Evolutionary conservation across 1,140 invertebrate species (phyloP).

Genomic region (Agraylea sexmaculata): DNA sequence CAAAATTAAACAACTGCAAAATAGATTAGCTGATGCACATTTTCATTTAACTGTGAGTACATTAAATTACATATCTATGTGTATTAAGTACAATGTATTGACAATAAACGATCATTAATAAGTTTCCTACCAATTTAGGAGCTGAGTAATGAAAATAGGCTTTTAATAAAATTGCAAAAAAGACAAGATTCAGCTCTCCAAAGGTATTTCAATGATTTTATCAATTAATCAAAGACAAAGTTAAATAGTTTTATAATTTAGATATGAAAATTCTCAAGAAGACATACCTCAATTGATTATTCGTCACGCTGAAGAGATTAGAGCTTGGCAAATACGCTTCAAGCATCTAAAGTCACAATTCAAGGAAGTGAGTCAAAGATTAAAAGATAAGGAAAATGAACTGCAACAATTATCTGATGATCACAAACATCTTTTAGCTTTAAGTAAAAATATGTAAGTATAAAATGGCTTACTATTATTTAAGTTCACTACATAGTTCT

Average conservation of each 20-base stretch:
- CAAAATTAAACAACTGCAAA: constrained; percentile 61
- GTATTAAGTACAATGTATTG: constrained; percentile 3
- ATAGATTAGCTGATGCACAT: constrained; percentile 66
- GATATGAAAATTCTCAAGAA: constrained; percentile 62
- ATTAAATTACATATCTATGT: constrained; percentile 5
- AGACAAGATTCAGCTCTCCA: constrained; percentile 61
- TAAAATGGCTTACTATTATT: neutral
- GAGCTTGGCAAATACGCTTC: constrained; percentile 54
- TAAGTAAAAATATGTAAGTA: constrained; percentile 53
- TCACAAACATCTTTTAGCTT: constrained; percentile 51
- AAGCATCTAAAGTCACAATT: constrained; percentile 52
- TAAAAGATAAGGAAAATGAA: constrained; percentile 57
- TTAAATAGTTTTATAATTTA: constrained; percentile 19
- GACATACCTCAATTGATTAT: constrained; percentile 58
- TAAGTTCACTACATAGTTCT: neutral
- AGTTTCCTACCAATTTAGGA: constrained; percentile 39
- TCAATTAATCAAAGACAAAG: neutral
- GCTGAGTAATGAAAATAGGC: constrained; percentile 59
- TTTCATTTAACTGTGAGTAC: constrained; percentile 55
- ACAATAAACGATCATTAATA: neutral
- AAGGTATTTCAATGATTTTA: constrained; percentile 27
- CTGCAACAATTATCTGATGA: constrained; percentile 50
- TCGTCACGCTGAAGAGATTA: constrained; percentile 64
- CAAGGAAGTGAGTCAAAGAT: constrained; percentile 44
- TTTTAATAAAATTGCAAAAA: constrained; percentile 59